Evolutionary conservation across 2,113 vertebrate genomes (phyloP), one percentile per base, ranked within the genome.

Genomic region (Chinchilla lanigera): DNA sequence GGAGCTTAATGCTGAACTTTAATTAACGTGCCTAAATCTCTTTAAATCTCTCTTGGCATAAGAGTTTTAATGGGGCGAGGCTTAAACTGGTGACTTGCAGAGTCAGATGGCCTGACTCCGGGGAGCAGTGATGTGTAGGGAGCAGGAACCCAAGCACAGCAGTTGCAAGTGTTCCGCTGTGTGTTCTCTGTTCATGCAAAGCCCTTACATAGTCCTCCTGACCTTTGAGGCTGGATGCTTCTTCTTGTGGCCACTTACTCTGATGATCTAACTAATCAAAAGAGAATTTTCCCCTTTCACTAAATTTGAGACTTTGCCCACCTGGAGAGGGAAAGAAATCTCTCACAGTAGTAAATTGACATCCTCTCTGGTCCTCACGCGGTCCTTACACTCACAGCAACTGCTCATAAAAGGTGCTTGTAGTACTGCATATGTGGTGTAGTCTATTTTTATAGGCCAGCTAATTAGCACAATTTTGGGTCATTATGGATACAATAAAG

Each of bases 401-500:
- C 83, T 96, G 56, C 58, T 85, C 58, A 60, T 87, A 81, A 91
- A 93, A 47, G 47, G 47, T 33, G 73, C 71, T 89, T 47, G 58
- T 67, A 96, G 85, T 50, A 44, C 35, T 61, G 16, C 20, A 87
- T 22, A 56, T 19, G 5, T 35, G 56, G 69, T 87, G 89, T 60
- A 6, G 16, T 95, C 86, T 95, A 26, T 90, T 95, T 96, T 97
- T 96, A 92, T 89, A 95, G 75, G 73, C 44, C 67, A 69, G 47
- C 28, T 91, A 95, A 95, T 97, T 97, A 89, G 92, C 86, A 95
- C 63, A 87, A 83, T 71, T 94, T 95, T 91, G 86, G 95, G 67
- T 93, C 38, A 95, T 96, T 97, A 93, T 95, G 83, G 80, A 44
- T 93, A 38, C 35, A 94, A 58, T 94, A 93, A 95, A 97, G 95